Conservation (phyloP, 1,140 invertebrate species). For the Cydia splendana region DNA sequence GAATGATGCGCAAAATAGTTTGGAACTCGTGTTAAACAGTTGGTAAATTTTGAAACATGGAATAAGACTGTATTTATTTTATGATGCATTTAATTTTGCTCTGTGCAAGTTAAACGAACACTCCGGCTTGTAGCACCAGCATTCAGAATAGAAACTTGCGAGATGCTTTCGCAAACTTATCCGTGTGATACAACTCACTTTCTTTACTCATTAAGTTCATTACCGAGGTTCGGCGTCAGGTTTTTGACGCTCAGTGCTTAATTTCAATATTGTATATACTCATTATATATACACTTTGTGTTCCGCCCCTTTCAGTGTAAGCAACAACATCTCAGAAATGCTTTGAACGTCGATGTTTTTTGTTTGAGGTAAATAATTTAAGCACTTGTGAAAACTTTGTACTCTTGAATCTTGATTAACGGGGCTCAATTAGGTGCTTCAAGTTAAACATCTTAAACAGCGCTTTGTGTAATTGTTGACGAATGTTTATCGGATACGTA, state of each 20-base stretch:
- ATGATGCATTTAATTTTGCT: constrained; percentile 61
- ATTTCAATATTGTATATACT: constrained; percentile 74
- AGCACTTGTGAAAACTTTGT: constrained; percentile 75
- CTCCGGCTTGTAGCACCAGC: constrained; percentile 56
- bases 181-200: constrained; percentile 61
- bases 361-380: constrained; percentile 76
- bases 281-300: constrained; percentile 63
- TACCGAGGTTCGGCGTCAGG: constrained; percentile 72
- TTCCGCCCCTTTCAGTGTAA: constrained; percentile 60
- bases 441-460: constrained; percentile 69
- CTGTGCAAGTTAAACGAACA: constrained; percentile 52
- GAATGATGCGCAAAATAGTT: background rate
- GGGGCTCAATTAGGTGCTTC: constrained; percentile 72
- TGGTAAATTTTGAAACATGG: constrained; percentile 3
- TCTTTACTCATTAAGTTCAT: constrained; percentile 74
- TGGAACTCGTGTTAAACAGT: background rate
- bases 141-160: constrained; percentile 68
- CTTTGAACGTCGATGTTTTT: constrained; percentile 75
- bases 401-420: constrained; percentile 77
- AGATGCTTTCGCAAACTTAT: constrained; percentile 62
- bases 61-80: constrained; percentile 57
- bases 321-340: constrained; percentile 68
- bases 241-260: constrained; percentile 70
- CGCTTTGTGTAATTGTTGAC: constrained; percentile 65
- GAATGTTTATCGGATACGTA: constrained; percentile 40